phyloP scores from a whole-genome alignment of 2,888 invertebrate species.

The Tachina fera region DNA sequence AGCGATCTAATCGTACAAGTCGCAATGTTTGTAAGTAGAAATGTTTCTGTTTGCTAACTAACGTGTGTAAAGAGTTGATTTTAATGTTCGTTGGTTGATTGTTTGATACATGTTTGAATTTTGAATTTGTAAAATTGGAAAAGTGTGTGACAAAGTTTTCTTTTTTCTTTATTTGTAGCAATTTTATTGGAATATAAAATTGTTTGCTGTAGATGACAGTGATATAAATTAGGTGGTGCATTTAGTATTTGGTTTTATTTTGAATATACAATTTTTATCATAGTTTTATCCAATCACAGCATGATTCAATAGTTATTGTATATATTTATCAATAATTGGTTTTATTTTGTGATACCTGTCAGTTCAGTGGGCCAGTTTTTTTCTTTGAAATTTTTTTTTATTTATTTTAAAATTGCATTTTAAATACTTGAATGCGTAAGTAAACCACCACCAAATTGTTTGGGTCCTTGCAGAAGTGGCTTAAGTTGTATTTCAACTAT shows the following conservation, averaged over 20 bases:
- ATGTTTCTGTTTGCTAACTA: conserved; percentile 29
- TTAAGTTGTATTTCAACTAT: too few relatives aligned
- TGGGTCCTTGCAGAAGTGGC: too few relatives aligned
- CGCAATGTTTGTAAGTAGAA: conserved; percentile 21
- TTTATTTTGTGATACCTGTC: conserved; percentile 15
- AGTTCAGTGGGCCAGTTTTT: conserved; percentile 1
- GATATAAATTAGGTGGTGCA: conserved; percentile 55
- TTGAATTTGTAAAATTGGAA: conserved; percentile 24
- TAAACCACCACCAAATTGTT: background rate
- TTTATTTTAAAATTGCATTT: background rate
- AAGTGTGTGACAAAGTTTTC: conserved; percentile 55
- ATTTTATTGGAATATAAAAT: conserved; percentile 26
- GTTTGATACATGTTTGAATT: conserved; percentile 10
- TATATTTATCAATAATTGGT: conserved; percentile 46
- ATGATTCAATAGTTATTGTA: conserved; percentile 11
- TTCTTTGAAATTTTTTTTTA: background rate
- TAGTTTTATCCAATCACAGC: background rate
- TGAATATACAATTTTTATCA: conserved; percentile 5
- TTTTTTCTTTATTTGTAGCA: conserved; percentile 13
- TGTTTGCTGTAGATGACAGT: conserved; percentile 20
- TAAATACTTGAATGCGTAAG: conserved; percentile 1
- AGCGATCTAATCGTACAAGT: conserved; percentile 56
- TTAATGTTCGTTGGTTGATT: conserved; percentile 9
- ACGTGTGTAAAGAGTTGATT: conserved; percentile 17
- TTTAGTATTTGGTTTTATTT: conserved; percentile 16